Percentiles rank a stretch among this genome's conserved stretches.
Evolutionary conservation across 1,140 invertebrate genomes (phyloP).

Genomic region (Dendrolimus kikuchii): DNA sequence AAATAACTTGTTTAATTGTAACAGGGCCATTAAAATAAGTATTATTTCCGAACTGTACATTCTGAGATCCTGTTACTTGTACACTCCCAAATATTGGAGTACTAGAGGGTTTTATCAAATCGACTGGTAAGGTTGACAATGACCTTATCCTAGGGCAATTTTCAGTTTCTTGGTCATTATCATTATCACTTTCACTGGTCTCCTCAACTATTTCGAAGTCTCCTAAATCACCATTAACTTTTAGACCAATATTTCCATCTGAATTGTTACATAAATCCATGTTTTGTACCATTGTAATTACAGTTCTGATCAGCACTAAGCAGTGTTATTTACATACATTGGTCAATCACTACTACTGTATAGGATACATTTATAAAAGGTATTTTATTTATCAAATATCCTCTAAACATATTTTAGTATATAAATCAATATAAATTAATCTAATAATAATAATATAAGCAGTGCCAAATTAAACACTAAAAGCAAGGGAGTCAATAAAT

Average conservation of each 20-base stretch:
- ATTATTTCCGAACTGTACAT: slow-evolving; percentile 57
- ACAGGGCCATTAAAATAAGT: slow-evolving; percentile 61
- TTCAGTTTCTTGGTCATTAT: slow-evolving; percentile 15
- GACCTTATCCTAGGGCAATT: slow-evolving; percentile 19
- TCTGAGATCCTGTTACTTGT: slow-evolving; percentile 40
- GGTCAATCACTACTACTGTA: too few relatives aligned
- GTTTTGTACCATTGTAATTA: slow-evolving; percentile 35
- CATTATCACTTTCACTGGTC: slow-evolving; percentile 29
- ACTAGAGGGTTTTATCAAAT: slow-evolving; percentile 25
- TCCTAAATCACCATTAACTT: slow-evolving; percentile 42
- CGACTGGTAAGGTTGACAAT: slow-evolving; percentile 21
- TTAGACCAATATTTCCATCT: slow-evolving; percentile 26
- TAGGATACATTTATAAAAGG: too few relatives aligned
- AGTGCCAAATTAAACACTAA: too few relatives aligned
- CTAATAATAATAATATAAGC: too few relatives aligned
- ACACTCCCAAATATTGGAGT: slow-evolving; percentile 37
- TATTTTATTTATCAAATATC: too few relatives aligned
- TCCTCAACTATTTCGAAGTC: slow-evolving; percentile 42
- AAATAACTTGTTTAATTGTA: slow-evolving; percentile 50
- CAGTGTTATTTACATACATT: too few relatives aligned
- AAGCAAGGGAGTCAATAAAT: too few relatives aligned
- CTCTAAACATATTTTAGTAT: too few relatives aligned
- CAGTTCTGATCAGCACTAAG: too few relatives aligned
- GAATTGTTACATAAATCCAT: slow-evolving; percentile 14
- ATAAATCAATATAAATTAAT: too few relatives aligned